A percentile compares a stretch with the other conserved stretches of the same genome.
Evolutionary conservation across 2,113 vertebrate genomes (phyloP).

Genomic region (Mobula hypostoma): DNA sequence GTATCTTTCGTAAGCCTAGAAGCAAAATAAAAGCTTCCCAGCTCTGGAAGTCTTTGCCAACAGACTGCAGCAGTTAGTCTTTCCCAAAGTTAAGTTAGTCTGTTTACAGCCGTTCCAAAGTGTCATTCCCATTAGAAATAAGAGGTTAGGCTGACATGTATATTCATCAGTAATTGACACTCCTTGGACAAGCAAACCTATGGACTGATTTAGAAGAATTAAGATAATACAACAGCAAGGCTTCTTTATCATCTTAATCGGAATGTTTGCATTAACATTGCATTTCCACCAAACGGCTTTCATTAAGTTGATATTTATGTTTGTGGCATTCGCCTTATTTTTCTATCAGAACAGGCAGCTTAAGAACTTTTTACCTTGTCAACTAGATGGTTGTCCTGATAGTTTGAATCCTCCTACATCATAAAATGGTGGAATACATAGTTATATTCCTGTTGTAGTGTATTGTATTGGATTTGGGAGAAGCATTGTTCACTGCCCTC

Average conservation of each 20-base stretch:
- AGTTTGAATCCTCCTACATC: background rate
- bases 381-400: background rate
- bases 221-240: background rate
- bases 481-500: background rate
- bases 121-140: background rate
- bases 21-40: background rate
- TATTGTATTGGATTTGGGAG: background rate
- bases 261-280: background rate
- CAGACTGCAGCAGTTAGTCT: background rate
- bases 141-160: background rate
- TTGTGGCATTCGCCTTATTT: background rate
- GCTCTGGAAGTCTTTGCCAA: background rate
- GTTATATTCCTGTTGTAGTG: background rate
- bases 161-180: background rate
- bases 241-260: slow-evolving; percentile 17
- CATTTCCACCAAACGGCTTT: background rate
- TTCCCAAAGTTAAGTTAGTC: background rate
- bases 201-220: background rate
- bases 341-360: background rate
- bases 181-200: background rate
- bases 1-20: background rate
- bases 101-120: background rate
- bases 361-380: background rate
- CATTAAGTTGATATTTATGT: slow-evolving; percentile 16
- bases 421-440: background rate